A percentile compares a stretch with the other conserved stretches of the same genome.
Evolutionary conservation across 1,140 invertebrate species (phyloP).

Genomic region (Nylanderia fulva): DNA sequence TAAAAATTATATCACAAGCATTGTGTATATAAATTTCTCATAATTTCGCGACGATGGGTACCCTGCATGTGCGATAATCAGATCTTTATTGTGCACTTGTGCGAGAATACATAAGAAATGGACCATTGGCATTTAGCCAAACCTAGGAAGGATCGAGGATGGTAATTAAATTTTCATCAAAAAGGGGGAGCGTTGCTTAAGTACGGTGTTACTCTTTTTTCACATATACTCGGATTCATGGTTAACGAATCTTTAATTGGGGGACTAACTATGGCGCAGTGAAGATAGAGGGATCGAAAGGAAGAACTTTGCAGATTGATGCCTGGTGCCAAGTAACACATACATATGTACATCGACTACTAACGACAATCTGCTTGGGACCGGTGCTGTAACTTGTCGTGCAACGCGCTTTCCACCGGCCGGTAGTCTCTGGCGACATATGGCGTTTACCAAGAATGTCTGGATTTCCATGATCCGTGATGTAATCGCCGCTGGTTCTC

Average conservation of each 20-base stretch:
- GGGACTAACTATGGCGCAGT: too few species aligned
- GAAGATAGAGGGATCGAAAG: background rate
- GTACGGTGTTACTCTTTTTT: background rate
- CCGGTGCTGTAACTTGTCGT: slow-evolving; percentile 53
- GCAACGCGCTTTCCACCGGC: background rate
- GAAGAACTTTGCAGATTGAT: slow-evolving; percentile 27
- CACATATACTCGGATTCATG: background rate
- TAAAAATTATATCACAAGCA: background rate
- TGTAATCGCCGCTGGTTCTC: slow-evolving; percentile 64
- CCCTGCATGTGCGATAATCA: too few species aligned
- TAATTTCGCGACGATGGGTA: background rate
- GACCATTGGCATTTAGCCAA: slow-evolving; percentile 12
- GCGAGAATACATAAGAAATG: slow-evolving; percentile 5
- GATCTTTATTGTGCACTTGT: background rate
- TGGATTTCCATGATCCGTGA: slow-evolving; percentile 67
- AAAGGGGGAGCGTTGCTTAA: slow-evolving; percentile 12
- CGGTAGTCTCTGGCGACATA: slow-evolving; percentile 61
- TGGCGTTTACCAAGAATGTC: slow-evolving; percentile 72
- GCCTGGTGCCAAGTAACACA: slow-evolving; percentile 27
- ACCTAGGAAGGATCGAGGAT: slow-evolving; percentile 3
- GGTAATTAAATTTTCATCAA: slow-evolving; percentile 44
- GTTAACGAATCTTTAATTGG: slow-evolving; percentile 1
- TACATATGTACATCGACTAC: slow-evolving; percentile 22
- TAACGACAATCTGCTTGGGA: slow-evolving; percentile 56
- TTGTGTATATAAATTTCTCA: background rate